A percentile compares a stretch with the other conserved stretches of the same genome.
Conservation (phyloP, 1,140 invertebrate genomes). For the Anagrus nilaparvatae region DNA sequence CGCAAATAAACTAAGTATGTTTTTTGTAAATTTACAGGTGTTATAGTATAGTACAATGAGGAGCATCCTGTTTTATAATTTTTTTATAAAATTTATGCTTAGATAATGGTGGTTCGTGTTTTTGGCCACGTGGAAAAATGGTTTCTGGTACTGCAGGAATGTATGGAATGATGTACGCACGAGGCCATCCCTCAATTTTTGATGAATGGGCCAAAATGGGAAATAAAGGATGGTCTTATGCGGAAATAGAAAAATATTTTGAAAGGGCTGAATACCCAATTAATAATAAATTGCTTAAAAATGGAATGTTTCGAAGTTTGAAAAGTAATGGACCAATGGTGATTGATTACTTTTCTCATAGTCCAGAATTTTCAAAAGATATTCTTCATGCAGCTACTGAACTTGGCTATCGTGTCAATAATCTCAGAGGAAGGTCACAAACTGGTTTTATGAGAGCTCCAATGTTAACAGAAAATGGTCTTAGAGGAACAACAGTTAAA, state of each 20-base stretch:
- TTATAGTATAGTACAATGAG: no score
- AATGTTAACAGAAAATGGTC: constrained; percentile 47
- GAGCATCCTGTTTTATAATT: neutral
- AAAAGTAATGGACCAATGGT: constrained; percentile 32
- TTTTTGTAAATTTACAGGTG: no score
- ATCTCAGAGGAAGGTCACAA: constrained; percentile 52
- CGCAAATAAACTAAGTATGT: no score
- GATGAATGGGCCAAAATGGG: constrained; percentile 64
- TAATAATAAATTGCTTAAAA: constrained; percentile 23
- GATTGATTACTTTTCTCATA: constrained; percentile 42
- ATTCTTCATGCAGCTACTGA: constrained; percentile 58
- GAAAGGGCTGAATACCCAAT: constrained; percentile 36
- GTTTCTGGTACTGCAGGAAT: constrained; percentile 59
- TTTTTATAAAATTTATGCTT: constrained; percentile 22
- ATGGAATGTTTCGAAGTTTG: constrained; percentile 16
- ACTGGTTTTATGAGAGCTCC: constrained; percentile 46
- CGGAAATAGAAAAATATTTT: constrained; percentile 57
- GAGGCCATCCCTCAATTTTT: constrained; percentile 64
- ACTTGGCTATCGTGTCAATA: constrained; percentile 57
- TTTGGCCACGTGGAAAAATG: constrained; percentile 65
- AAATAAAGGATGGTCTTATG: constrained; percentile 79
- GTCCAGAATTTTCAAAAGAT: constrained; percentile 44
- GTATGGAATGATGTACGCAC: constrained; percentile 71
- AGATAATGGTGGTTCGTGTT: constrained; percentile 51
- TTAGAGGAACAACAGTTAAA: constrained; percentile 45